Evolutionary conservation across 2,797 vertebrate species (phyloP).

Genomic region (Spheniscus humboldti): DNA sequence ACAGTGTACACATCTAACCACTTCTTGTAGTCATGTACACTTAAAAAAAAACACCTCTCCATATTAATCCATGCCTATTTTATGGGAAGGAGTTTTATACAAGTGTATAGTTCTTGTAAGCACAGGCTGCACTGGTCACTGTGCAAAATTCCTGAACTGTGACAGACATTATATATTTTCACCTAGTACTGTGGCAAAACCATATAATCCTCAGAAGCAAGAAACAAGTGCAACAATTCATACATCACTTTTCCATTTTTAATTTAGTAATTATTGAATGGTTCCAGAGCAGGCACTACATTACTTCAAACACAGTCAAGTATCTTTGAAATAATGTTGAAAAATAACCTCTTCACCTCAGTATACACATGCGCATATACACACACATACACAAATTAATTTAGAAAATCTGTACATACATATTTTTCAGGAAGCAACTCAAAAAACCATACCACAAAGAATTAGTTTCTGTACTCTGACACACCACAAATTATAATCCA

Average conservation of each 20-base stretch:
- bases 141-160: neutral
- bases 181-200: neutral
- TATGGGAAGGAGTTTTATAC: neutral
- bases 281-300: constrained; percentile 68
- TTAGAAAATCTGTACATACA: constrained; percentile 60
- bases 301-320: constrained; percentile 68
- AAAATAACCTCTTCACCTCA: constrained; percentile 55
- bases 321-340: constrained; percentile 57
- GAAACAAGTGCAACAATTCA: constrained; percentile 57
- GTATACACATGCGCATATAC: constrained; percentile 18
- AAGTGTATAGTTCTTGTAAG: neutral
- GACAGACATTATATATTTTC: neutral
- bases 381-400: constrained; percentile 42
- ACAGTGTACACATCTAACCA: neutral
- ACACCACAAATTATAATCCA: constrained; percentile 45
- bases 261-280: constrained; percentile 51
- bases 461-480: constrained; percentile 42
- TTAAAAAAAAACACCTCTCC: neutral
- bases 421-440: constrained; percentile 43
- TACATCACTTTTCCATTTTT: constrained; percentile 55
- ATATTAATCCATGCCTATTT: neutral
- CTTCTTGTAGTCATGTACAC: neutral
- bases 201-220: constrained; percentile 39
- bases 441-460: constrained; percentile 4
- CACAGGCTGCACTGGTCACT: neutral